Evolutionary conservation across 2,888 invertebrate genomes (phyloP).

Genomic region (Hirudinaria manillensis): DNA sequence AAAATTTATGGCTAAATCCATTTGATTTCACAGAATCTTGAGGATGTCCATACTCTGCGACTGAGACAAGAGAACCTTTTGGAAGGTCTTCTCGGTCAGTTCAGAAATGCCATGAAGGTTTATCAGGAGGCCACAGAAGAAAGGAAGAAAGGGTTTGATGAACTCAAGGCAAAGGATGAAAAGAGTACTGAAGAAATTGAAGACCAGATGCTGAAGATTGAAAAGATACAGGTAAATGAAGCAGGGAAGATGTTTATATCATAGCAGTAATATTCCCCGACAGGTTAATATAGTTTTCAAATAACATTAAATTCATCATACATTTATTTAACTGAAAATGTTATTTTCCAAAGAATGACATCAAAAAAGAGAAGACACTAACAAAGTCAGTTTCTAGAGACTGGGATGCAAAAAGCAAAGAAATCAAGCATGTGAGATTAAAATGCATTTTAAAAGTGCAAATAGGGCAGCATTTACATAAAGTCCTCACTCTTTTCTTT

Average conservation of each 20-base stretch:
- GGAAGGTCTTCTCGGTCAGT: constrained; percentile 52
- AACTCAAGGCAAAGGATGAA: constrained; percentile 52
- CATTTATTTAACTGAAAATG: too few species aligned
- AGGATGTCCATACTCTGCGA: constrained; percentile 54
- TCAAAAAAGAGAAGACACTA: neutral
- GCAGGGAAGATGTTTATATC: neutral
- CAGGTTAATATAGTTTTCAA: neutral
- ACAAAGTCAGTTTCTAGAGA: neutral
- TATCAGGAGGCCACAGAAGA: constrained; percentile 54
- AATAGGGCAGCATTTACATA: neutral
- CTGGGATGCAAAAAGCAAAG: constrained; percentile 22
- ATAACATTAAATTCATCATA: too few species aligned
- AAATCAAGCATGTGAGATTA: constrained; percentile 4
- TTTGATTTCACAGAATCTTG: constrained; percentile 47
- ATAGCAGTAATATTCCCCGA: neutral
- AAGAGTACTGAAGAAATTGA: constrained; percentile 54
- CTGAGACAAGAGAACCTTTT: constrained; percentile 51
- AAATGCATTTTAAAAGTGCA: neutral
- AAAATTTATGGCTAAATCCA: neutral
- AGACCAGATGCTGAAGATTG: constrained; percentile 52
- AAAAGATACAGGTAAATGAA: constrained; percentile 50
- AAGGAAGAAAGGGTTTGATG: constrained; percentile 46
- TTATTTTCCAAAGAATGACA: neutral
- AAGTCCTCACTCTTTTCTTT: neutral
- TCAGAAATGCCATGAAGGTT: constrained; percentile 48